Evolutionary conservation across 2,113 vertebrate species (phyloP).

Genomic region (Notarius quadriscutis): DNA sequence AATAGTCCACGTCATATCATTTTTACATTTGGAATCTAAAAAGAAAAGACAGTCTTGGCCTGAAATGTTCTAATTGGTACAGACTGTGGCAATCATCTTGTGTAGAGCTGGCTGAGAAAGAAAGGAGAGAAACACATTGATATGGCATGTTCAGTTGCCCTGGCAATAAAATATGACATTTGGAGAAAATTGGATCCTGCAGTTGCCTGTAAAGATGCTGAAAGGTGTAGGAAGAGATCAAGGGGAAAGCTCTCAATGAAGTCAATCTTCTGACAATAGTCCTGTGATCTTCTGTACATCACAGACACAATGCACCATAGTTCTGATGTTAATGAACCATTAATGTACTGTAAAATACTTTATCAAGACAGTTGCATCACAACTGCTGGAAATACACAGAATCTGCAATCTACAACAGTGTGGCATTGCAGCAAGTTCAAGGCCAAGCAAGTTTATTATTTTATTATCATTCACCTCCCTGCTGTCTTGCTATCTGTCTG

Average conservation of each 20-base stretch:
- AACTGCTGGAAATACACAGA: not conserved
- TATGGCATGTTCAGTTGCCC: conserved; percentile 21
- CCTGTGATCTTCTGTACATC: conserved; percentile 36
- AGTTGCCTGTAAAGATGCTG: conserved; percentile 36
- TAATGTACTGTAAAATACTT: not conserved
- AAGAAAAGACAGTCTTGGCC: conserved; percentile 40
- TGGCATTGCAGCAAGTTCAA: not conserved
- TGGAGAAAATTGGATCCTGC: conserved; percentile 45
- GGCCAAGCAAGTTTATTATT: too few relatives aligned
- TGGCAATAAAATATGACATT: conserved; percentile 51
- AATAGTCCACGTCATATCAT: conserved; percentile 9
- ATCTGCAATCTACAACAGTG: not conserved
- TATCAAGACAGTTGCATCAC: not conserved
- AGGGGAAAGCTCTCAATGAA: conserved; percentile 34
- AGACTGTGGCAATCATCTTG: conserved; percentile 29
- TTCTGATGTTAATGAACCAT: not conserved
- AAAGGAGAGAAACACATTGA: not conserved
- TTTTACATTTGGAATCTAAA: conserved; percentile 43
- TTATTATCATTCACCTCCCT: too few relatives aligned
- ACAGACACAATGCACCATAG: not conserved
- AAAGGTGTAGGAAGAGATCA: conserved; percentile 45
- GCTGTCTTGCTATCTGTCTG: too few relatives aligned
- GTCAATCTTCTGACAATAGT: conserved; percentile 35
- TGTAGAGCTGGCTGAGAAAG: conserved; percentile 17
- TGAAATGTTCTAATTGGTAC: conserved; percentile 45